Conservation (phyloP, 2,113 vertebrate species). For the Eulemur rufifrons region DNA sequence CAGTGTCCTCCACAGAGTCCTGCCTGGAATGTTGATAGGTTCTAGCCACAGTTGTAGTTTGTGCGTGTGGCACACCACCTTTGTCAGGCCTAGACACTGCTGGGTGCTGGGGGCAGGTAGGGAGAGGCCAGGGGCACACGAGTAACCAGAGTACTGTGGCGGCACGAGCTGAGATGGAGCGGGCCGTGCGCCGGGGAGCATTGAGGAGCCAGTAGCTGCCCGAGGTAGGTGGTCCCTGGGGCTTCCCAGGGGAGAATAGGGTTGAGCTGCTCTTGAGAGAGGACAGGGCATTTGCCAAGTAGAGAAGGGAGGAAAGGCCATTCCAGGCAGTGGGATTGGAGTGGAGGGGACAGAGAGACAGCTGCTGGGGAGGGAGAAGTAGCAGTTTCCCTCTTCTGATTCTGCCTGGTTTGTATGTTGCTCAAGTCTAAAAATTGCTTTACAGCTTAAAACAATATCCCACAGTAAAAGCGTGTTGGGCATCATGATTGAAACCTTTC, state of each 20-base stretch:
- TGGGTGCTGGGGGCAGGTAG: neutral
- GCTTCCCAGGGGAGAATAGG: neutral
- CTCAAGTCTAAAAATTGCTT: neutral
- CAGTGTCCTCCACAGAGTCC: neutral
- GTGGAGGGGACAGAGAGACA: neutral
- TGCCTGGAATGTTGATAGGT: neutral
- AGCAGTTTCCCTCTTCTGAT: neutral
- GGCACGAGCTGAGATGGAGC: neutral
- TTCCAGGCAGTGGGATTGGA: neutral
- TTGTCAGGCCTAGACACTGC: neutral
- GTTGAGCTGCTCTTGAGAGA: neutral
- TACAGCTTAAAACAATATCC: neutral
- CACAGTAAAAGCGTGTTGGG: neutral
- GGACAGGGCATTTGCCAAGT: neutral
- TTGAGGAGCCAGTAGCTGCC: neutral
- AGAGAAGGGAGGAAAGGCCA: neutral
- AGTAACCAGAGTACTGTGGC: neutral
- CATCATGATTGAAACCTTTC: neutral
- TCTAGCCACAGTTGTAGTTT: neutral
- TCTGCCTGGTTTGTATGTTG: neutral
- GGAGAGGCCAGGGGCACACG: neutral
- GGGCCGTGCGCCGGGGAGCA: rapidly evolving
- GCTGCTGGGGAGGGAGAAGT: rapidly evolving
- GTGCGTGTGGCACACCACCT: rapidly evolving
- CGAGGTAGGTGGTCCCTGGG: rapidly evolving